phyloP scores from a whole-genome alignment of 1,140 invertebrate genomes.

The Platyscapa corneri region DNA sequence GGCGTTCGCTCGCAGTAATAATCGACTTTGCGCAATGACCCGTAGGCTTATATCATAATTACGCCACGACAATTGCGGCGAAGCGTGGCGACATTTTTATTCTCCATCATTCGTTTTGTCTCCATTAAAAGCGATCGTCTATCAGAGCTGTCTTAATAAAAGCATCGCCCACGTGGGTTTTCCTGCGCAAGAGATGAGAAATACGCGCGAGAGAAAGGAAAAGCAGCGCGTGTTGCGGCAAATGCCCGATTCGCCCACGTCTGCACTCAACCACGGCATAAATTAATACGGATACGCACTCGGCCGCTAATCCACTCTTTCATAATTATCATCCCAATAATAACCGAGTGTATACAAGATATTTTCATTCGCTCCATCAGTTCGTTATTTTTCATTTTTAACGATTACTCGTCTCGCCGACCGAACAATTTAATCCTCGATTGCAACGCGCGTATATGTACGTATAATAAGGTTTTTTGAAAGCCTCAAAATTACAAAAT shows the following conservation, averaged over 20 bases:
- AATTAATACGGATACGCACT: background rate
- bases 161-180: background rate
- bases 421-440: too few relatives aligned
- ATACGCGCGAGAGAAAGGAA: background rate
- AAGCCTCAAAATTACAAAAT: background rate
- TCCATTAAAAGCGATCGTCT: background rate
- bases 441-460: too few relatives aligned
- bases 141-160: background rate
- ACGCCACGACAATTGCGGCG: background rate
- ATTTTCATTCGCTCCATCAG: background rate
- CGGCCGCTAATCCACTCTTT: background rate
- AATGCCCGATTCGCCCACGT: background rate
- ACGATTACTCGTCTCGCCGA: too few relatives aligned
- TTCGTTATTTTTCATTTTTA: background rate
- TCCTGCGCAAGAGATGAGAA: conserved; percentile 6
- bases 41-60: background rate
- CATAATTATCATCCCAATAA: background rate
- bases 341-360: background rate
- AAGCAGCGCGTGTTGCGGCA: background rate
- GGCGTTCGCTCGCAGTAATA: background rate
- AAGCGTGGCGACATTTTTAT: background rate
- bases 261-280: background rate
- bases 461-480: background rate
- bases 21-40: background rate
- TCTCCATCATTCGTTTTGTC: background rate